These are phyloP conservation scores for Capromys pilorides DNA, from an alignment of 2,797 vertebrate species.

Conservation along the genomic window DNA sequence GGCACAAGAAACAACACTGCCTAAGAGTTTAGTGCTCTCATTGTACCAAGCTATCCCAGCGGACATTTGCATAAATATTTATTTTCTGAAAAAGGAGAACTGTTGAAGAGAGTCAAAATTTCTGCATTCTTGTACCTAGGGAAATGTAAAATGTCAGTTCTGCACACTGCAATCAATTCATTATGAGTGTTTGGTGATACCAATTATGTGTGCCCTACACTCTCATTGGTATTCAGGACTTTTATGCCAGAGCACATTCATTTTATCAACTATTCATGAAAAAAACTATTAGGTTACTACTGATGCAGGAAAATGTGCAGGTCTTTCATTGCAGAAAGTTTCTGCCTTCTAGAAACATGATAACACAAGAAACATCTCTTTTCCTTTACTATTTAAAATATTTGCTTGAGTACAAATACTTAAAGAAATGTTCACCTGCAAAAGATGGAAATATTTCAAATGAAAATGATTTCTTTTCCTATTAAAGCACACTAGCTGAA, in stretches of 20 bases:
- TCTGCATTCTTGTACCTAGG: neutral
- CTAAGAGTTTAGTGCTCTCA: neutral
- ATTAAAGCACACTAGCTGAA: constrained; percentile 13
- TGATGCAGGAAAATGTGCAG: neutral
- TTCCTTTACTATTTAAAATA: neutral
- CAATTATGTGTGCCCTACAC: neutral
- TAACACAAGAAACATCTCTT: neutral
- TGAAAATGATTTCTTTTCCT: neutral
- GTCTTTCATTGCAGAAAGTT: neutral
- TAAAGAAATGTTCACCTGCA: constrained; percentile 20
- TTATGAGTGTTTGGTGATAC: neutral
- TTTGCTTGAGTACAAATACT: neutral
- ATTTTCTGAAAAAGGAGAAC: neutral
- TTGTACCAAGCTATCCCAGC: neutral
- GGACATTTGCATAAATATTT: neutral
- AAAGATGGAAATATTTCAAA: constrained; percentile 16
- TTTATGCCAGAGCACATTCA: too few species aligned
- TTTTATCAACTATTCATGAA: neutral
- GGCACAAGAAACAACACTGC: neutral
- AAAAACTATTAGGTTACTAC: neutral
- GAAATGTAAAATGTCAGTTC: neutral
- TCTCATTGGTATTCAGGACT: neutral
- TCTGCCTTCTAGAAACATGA: neutral
- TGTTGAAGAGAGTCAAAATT: neutral
- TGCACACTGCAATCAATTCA: neutral